Base-by-base conservation (phyloP, 2,797 vertebrate species). In the Xiphophorus birchmanni region DNA sequence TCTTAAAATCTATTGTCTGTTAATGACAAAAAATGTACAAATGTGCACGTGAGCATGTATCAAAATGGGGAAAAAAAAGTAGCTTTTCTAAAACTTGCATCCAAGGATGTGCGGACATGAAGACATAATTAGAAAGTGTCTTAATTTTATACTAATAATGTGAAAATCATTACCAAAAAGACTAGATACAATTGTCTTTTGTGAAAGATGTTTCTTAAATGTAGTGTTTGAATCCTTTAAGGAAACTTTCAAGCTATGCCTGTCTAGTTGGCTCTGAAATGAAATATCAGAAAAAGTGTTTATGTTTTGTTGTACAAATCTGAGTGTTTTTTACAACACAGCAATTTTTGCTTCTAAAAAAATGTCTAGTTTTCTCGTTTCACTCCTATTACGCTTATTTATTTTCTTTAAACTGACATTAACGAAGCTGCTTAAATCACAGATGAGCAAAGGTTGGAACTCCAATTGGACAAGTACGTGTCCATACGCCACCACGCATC, bases 401-500 rank as follows among this genome's bases (percentile, higher is more conserved):
- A 40, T 26, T 42, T 21, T 1, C 3, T 5, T 29, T 35, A 45
- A 71, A 45, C 12, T 40, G 7, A 60, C 45, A 47, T 23, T 7
- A 15, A 48, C 0, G 11, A 10, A 69, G 71, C 48, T 67, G 2
- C 40, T 72, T 42, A 10, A 75, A 47, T 12, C 11, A 42, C 73
- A 67, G 47, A 52, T 65, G n/a, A 54, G 52, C 52, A 54, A 54
- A 54, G 82, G 81, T 88, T 86, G 15, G 76, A 35, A 63, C 78
- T 4, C 29, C 79, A 29, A 26, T 42, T 76, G 78, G 40, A 56
- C 58, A 6, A 79, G 69, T 78, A 18, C 60, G 80, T 45, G 82
- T 82, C 85, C 84, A 47, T 73, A 76, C 44, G 81, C 79, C 9
- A 76, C 86, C 52, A 76, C 73, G 87, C 90, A 87, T 91, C 90